Evolutionary conservation across 2,113 vertebrate genomes (phyloP).

Genomic region (Balaeniceps rex): DNA sequence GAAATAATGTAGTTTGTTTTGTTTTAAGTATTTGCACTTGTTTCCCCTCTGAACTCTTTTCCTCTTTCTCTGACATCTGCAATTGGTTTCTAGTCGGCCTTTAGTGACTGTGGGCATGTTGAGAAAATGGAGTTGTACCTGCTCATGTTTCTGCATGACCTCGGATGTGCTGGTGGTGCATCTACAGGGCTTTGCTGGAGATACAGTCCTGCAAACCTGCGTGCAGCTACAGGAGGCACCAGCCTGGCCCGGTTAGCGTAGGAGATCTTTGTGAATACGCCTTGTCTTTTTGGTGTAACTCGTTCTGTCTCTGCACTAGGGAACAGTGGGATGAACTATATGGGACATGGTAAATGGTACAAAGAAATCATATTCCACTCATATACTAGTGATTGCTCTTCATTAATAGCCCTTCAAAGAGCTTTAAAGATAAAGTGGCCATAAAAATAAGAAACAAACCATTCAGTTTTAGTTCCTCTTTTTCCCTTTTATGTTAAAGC

Average conservation of each 20-base stretch:
- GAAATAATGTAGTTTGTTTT: neutral
- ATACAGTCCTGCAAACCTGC: neutral
- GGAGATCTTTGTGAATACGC: neutral
- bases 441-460: neutral
- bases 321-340: neutral
- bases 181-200: neutral
- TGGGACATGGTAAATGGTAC: neutral
- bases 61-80: neutral
- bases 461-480: neutral
- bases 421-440: neutral
- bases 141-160: neutral
- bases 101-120: neutral
- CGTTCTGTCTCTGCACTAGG: neutral
- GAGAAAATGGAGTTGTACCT: neutral
- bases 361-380: neutral
- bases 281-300: neutral
- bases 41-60: neutral
- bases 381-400: neutral
- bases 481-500: neutral
- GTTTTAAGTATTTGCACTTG: neutral
- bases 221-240: neutral
- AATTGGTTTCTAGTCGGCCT: neutral
- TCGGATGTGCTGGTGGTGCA: neutral
- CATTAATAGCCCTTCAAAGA: neutral
- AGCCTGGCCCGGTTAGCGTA: neutral